Evolutionary conservation across 1,140 invertebrate genomes (phyloP).

Genomic region (Glossosoma conforme): DNA sequence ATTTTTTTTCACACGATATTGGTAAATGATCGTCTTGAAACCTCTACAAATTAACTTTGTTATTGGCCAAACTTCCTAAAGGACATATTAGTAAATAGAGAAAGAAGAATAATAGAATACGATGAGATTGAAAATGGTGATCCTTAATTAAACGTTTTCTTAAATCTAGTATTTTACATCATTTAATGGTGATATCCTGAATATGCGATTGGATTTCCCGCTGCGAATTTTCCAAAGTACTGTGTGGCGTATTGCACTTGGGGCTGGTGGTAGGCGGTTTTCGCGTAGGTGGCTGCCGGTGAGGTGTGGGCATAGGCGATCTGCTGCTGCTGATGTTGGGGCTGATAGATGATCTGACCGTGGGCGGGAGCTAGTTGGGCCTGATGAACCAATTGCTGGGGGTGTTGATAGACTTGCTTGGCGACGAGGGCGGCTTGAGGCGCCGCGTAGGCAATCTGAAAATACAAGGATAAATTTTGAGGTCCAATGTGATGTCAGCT

Average conservation of each 20-base stretch:
- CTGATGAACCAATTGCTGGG: constrained; percentile 9
- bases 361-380: not conserved
- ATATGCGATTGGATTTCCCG: constrained; percentile 20
- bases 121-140: not conserved
- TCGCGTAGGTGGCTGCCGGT: not conserved
- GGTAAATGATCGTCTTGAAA: not conserved
- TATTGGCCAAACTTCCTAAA: not conserved
- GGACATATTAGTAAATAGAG: not conserved
- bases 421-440: constrained; percentile 7
- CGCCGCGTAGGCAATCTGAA: too few relatives aligned
- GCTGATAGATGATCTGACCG: constrained; percentile 6
- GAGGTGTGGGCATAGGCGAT: constrained; percentile 1
- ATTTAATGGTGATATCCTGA: constrained; percentile 25
- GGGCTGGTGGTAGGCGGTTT: constrained; percentile 14
- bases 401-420: constrained; percentile 15
- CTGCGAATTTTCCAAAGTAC: constrained; percentile 26
- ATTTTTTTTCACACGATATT: not conserved
- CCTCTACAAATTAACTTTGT: not conserved
- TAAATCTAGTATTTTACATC: constrained; percentile 5
- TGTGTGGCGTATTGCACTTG: constrained; percentile 19
- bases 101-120: not conserved
- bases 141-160: not conserved
- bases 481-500: too few relatives aligned
- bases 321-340: constrained; percentile 15
- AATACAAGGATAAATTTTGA: too few relatives aligned